Base-by-base conservation (phyloP, 1,140 invertebrate species). In the Eriocheir sinensis region DNA sequence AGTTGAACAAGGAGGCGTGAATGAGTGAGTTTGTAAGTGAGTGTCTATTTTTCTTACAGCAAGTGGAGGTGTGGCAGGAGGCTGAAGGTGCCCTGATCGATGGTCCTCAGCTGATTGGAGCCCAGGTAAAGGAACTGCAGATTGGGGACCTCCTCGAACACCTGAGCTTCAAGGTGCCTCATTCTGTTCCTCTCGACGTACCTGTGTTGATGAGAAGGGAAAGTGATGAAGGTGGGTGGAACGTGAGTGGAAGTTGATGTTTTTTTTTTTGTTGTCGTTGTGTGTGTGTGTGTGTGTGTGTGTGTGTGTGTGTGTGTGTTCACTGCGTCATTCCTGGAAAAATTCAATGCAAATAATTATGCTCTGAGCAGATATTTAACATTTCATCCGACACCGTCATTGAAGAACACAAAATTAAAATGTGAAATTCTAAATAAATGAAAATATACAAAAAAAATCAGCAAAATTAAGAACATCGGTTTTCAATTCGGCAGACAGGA, bases 171-270 rank as follows among this genome's bases (percentile, higher is more conserved):
- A 12, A 94, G n/a, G 72, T 83, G 27, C 88, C 81, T 89, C 93
- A 94, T 91, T 36, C 48, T 90, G 86, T 94, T 94, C 60, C 93
- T 89, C 88, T 94, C 93, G 4, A 94, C 53, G 88, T 94, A 94
- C 72, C 93, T 94, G 79, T 27, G 9, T 27, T 30, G n/a, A 38
- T 41, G 21, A 32, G 38, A 21, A 34, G 53, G 27, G 53, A 36
- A 2, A 0, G 40, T 40, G 36, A 3, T 32, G 4, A 34, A 17
- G 32, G 83, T 40, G 60, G 27, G 60, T 72, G 60, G 12, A 4
- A 6, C 27, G 53, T 72, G 6, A 3, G 53, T 72, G 53, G 6
- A 2, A 3, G 53, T 60, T 9, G 9, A 21, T 60, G 8, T 41
- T 9, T 41, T 17, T 86, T 27, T 41, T n/a, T n/a, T n/a, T n/a